Conservation (phyloP, 1,140 invertebrate species). For the Caenorhabditis inopinata region DNA sequence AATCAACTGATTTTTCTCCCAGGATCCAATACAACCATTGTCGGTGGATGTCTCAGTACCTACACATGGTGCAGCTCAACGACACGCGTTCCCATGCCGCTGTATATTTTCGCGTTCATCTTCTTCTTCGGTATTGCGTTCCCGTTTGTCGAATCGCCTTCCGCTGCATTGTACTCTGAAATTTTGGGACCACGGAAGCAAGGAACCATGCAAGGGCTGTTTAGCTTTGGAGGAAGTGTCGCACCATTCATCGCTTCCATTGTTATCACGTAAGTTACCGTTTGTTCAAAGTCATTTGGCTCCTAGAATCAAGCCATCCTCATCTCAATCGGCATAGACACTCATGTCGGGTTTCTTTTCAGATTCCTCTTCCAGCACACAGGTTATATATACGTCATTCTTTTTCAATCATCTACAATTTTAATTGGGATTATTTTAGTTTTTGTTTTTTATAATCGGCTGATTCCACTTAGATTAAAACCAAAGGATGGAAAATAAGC, state of each 20-base stretch:
- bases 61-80: slow-evolving; percentile 46
- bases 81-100: slow-evolving; percentile 40
- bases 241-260: slow-evolving; percentile 42
- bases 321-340: no score
- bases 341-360: no score
- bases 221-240: slow-evolving; percentile 38
- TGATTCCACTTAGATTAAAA: slow-evolving; percentile 43
- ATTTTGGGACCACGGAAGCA: slow-evolving; percentile 47
- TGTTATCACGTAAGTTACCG: slow-evolving; percentile 36
- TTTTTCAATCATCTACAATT: slow-evolving; percentile 27
- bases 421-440: slow-evolving; percentile 35
- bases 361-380: slow-evolving; percentile 46
- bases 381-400: slow-evolving; percentile 38
- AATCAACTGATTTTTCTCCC: neutral
- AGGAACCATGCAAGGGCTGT: slow-evolving; percentile 50
- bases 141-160: slow-evolving; percentile 42
- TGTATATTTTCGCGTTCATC: slow-evolving; percentile 41
- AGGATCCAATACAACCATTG: neutral
- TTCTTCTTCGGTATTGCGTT: slow-evolving; percentile 46
- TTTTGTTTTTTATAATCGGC: slow-evolving; percentile 34
- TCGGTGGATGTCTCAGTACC: slow-evolving; percentile 39
- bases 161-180: slow-evolving; percentile 46
- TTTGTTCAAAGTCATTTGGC: neutral
- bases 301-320: no score
- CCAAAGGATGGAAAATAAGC: slow-evolving; percentile 20